Base-by-base conservation (phyloP, 2,113 vertebrate genomes). In the Xyliphius kryptos region DNA sequence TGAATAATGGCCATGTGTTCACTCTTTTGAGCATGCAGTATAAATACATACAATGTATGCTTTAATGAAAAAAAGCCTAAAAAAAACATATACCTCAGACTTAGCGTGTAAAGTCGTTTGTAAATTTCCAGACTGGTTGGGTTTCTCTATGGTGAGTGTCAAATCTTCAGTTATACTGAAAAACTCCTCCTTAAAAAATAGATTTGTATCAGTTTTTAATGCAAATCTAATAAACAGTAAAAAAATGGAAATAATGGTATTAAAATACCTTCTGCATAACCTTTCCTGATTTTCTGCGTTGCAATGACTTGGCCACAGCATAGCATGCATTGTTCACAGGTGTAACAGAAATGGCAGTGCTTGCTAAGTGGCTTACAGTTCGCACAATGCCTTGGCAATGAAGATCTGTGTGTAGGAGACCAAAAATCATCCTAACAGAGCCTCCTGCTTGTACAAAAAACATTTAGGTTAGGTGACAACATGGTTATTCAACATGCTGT, bases 331-430 rank as follows among this genome's bases (percentile, higher is more conserved):
- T 76, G 5, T 26, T 37, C 51, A 75, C 72, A 38, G 81, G 69
- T 19, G 48, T 54, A 15, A 91, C 68, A 9, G 76, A 72, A 59
- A 91, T 74, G 36, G 87, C 73, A 3, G 81, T 80, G 3, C 74
- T 77, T 11, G 88, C 87, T 66, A 89, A 68, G 41, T 84, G 77
- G 57, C 80, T 75, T 37, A 95, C 3, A 5, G 82, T 83, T 49
- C 76, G 81, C 22, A 83, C 41, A 8, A 80, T 77, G 0, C 87
- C 87, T 1, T 69, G 81, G 9, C 79, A 79, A 55, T 94, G 92
- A 69, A 92, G 76, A 54, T 95, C 92, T 37, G 75, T 71, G 16
- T 95, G 92, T 4, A 95, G 78, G 12, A 95, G 83, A 9, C 78
- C 82, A 14, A 93, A 68, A 10, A 89, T 51, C 41, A 74, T 70